Evolutionary conservation across 2,797 vertebrate genomes (phyloP).

Genomic region (Avahi laniger): DNA sequence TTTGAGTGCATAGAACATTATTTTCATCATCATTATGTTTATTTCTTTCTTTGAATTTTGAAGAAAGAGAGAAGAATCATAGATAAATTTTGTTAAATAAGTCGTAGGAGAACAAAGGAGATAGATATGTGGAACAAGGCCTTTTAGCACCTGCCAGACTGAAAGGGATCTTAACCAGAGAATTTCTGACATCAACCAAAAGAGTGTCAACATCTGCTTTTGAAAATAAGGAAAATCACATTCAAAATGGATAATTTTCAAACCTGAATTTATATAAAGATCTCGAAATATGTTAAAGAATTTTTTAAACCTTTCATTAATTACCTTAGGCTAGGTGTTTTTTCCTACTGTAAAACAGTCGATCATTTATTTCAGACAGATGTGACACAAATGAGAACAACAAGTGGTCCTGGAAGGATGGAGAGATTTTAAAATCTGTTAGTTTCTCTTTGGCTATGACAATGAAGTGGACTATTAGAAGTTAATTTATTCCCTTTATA

Average conservation of each 20-base stretch:
- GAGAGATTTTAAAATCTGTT: not conserved
- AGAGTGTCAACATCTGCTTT: not conserved
- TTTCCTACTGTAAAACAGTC: not conserved
- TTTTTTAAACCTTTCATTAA: not conserved
- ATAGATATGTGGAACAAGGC: not conserved
- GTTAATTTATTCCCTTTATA: not conserved
- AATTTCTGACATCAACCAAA: not conserved
- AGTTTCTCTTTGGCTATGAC: not conserved
- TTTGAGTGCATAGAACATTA: not conserved
- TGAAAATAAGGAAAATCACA: not conserved
- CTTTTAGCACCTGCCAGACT: not conserved
- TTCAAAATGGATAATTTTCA: not conserved
- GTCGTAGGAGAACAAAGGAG: not conserved
- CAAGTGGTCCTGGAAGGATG: not conserved
- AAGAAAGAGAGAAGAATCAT: not conserved
- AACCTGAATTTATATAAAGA: not conserved
- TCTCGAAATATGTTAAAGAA: not conserved
- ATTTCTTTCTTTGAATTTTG: constrained; percentile 34
- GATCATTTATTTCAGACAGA: not conserved
- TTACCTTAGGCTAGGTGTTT: not conserved
- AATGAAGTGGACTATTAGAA: not conserved
- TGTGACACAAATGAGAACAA: not conserved
- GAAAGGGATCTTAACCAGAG: not conserved
- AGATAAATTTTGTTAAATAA: not conserved
- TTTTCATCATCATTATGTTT: not conserved